Percentiles rank a stretch among this genome's conserved stretches.
These are phyloP conservation scores for Piscicola geometra DNA, from an alignment of 2,888 invertebrate species.

Conservation along the genomic window DNA sequence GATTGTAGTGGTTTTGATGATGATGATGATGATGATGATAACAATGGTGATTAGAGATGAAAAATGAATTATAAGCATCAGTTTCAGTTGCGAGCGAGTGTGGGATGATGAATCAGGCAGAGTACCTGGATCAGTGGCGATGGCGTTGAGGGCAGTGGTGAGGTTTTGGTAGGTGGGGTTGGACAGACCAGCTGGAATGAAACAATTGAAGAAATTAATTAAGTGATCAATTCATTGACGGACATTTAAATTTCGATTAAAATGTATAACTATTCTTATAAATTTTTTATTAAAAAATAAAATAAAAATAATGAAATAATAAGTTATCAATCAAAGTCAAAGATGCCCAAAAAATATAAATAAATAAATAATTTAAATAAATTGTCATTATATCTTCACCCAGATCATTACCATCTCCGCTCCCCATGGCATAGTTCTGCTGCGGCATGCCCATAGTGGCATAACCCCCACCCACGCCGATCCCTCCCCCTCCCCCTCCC, in stretches of 20 bases:
- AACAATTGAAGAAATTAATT: background rate
- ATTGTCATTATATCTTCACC: too few relatives aligned
- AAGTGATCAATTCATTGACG: background rate
- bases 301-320: too few relatives aligned
- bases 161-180: constrained; percentile 27
- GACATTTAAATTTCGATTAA: background rate
- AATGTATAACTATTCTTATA: background rate
- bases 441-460: too few relatives aligned
- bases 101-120: background rate
- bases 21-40: too few relatives aligned
- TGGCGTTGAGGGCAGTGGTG: constrained; percentile 29
- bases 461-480: too few relatives aligned
- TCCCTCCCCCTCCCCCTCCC: too few relatives aligned
- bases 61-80: background rate
- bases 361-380: too few relatives aligned
- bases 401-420: too few relatives aligned
- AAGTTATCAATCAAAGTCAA: too few relatives aligned
- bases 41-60: background rate
- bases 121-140: constrained; percentile 35
- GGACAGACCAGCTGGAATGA: background rate
- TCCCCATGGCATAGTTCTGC: too few relatives aligned
- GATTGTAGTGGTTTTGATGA: background rate
- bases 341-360: too few relatives aligned
- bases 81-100: background rate
- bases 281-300: too few relatives aligned